A percentile compares a stretch with the other conserved stretches of the same genome.
phyloP scores from a whole-genome alignment of 2,888 invertebrate genomes.

The Arge pagana region DNA sequence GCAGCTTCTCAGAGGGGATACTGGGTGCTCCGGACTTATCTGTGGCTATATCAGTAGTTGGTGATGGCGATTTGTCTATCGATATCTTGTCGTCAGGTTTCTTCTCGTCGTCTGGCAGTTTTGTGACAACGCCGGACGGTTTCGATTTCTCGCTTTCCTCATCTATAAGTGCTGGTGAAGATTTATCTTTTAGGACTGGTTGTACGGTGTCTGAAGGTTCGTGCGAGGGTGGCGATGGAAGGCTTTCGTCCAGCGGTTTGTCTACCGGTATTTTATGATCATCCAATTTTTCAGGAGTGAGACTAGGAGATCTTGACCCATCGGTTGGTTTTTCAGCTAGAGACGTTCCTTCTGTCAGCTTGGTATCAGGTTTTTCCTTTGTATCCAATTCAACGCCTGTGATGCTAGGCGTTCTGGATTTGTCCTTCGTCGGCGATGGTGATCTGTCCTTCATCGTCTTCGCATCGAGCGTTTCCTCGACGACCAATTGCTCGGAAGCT shows the following conservation, averaged over 20 bases:
- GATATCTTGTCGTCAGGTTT: neutral
- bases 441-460: neutral
- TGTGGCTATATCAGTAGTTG: constrained; percentile 20
- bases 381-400: neutral
- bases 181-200: neutral
- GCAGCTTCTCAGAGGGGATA: constrained; percentile 7
- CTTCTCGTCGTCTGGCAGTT: neutral
- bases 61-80: constrained; percentile 6
- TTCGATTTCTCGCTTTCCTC: neutral
- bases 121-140: constrained; percentile 21
- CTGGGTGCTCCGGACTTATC: constrained; percentile 33
- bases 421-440: constrained; percentile 2
- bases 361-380: neutral
- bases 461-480: neutral
- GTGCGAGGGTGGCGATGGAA: neutral
- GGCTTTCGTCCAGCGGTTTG: neutral
- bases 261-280: neutral
- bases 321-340: neutral
- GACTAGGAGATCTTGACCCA: neutral
- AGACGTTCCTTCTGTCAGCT: neutral
- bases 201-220: neutral
- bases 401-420: neutral
- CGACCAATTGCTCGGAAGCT: neutral
- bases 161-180: neutral
- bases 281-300: neutral